Conservation (phyloP, 1,140 invertebrate species). For the Lineus longissimus region DNA sequence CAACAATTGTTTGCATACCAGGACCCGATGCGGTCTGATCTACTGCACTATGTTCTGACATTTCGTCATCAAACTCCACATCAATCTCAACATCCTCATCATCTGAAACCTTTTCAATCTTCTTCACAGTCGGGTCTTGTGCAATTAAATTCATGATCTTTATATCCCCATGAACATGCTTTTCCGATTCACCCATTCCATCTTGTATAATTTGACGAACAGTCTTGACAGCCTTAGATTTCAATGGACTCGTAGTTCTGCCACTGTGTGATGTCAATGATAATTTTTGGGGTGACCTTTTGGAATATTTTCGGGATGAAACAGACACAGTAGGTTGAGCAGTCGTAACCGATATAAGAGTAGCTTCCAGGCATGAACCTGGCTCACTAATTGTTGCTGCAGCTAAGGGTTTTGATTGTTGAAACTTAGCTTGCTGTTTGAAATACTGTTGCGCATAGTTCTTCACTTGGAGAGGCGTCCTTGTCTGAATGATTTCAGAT, state of each 20-base stretch:
- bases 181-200: background rate
- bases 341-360: slow-evolving; percentile 32
- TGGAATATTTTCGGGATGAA: background rate
- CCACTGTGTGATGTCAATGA: too few species aligned
- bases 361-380: slow-evolving; percentile 17
- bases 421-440: slow-evolving; percentile 47
- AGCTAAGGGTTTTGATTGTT: slow-evolving; percentile 6
- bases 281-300: slow-evolving; percentile 9
- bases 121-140: background rate
- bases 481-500: slow-evolving; percentile 63
- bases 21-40: too few species aligned
- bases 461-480: slow-evolving; percentile 62
- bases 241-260: slow-evolving; percentile 4
- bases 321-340: slow-evolving; percentile 29
- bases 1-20: too few species aligned
- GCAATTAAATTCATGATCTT: background rate
- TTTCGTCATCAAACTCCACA: slow-evolving; percentile 31
- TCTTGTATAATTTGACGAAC: background rate
- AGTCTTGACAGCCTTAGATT: background rate
- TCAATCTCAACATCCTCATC: slow-evolving; percentile 42
- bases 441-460: slow-evolving; percentile 54
- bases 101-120: slow-evolving; percentile 12
- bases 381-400: slow-evolving; percentile 4
- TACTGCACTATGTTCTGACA: slow-evolving; percentile 25
- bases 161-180: background rate